These are phyloP conservation scores for Acrobeloides nanus DNA, from an alignment of 2,888 invertebrate species.

Conservation along the genomic window DNA sequence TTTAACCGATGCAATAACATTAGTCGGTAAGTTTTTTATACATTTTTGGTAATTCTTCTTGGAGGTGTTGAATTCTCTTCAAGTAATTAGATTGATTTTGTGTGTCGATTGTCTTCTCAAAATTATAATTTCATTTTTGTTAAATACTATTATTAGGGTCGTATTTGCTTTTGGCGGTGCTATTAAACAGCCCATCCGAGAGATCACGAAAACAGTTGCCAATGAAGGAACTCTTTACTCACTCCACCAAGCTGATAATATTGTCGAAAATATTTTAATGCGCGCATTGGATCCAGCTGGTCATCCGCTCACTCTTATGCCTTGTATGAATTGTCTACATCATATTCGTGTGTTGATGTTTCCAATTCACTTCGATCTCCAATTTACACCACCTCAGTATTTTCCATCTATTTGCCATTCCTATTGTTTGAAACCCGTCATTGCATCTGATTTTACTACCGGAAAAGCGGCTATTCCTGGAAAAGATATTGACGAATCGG, in stretches of 20 bases:
- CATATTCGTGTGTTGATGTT: slow-evolving; percentile 80
- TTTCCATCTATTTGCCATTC: no score
- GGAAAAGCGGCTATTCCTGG: slow-evolving; percentile 84
- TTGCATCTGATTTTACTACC: slow-evolving; percentile 97
- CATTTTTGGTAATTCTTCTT: no score
- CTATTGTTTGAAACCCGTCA: slow-evolving; percentile 86
- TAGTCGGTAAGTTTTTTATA: slow-evolving; percentile 57
- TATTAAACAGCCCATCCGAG: slow-evolving; percentile 78
- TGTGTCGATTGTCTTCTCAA: no score
- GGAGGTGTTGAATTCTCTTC: no score
- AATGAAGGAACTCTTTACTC: slow-evolving; percentile 79
- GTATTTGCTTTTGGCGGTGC: slow-evolving; percentile 86
- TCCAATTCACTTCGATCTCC: slow-evolving; percentile 88
- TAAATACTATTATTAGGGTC: no score
- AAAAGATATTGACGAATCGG: slow-evolving; percentile 53
- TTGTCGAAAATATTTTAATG: no score
- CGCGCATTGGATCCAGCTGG: no score
- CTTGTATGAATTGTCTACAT: no score
- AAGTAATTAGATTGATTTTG: no score
- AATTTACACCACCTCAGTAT: slow-evolving; percentile 1
- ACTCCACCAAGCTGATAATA: slow-evolving; percentile 72
- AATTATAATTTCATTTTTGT: no score
- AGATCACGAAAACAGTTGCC: slow-evolving; percentile 87
- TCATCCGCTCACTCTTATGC: no score
- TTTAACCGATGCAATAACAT: slow-evolving; percentile 72